Evolutionary conservation across 2,797 vertebrate species (phyloP).

Genomic region (Cyprinodon diabolis): DNA sequence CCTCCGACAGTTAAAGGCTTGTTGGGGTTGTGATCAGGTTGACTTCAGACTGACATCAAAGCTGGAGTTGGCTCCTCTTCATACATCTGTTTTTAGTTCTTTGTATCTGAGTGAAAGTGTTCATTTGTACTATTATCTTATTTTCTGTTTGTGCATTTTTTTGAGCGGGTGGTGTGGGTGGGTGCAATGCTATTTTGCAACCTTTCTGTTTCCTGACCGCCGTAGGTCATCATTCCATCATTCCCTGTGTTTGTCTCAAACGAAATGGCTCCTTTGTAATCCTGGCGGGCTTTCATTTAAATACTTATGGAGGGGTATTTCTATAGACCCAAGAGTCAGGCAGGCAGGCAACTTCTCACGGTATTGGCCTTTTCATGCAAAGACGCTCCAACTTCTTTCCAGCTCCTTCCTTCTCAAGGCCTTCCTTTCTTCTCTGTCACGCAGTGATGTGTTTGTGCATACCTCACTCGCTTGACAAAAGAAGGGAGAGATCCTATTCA

Average conservation of each 20-base stretch:
- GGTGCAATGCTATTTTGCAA: conserved; percentile 4
- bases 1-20: conserved; percentile 70
- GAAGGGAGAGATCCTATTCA: conserved; percentile 73
- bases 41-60: conserved; percentile 48
- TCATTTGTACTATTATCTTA: conserved; percentile 14
- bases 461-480: conserved; percentile 75
- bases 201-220: conserved; percentile 12
- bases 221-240: conserved; percentile 19
- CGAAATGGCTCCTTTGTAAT: conserved; percentile 35
- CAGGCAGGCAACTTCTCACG: conserved; percentile 68
- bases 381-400: conserved; percentile 66
- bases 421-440: conserved; percentile 86
- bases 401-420: conserved; percentile 66
- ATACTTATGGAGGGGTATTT: conserved; percentile 40
- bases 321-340: conserved; percentile 54
- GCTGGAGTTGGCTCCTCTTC: conserved; percentile 23
- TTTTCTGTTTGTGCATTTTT: neutral
- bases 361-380: conserved; percentile 68
- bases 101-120: conserved; percentile 29
- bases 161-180: neutral
- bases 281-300: conserved; percentile 53
- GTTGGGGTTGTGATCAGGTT: conserved; percentile 66
- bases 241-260: conserved; percentile 43
- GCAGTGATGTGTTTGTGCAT: conserved; percentile 89
- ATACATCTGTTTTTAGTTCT: conserved; percentile 51